Evolutionary conservation across 2,797 vertebrate genomes (phyloP).

Genomic region (Denticeps clupeoides): DNA sequence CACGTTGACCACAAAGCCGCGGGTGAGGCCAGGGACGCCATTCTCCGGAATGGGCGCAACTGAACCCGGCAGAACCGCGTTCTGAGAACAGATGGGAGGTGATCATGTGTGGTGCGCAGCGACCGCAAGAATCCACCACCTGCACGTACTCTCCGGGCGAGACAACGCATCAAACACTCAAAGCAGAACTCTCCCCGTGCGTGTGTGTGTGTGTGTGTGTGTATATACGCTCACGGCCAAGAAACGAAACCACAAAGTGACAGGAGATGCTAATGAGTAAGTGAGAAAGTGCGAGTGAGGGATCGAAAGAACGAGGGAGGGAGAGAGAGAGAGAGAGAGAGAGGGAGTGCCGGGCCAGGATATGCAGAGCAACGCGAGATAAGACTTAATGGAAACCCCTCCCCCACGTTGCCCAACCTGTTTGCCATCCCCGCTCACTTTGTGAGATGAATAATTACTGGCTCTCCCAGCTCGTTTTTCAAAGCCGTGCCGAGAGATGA

Average conservation of each 20-base stretch:
- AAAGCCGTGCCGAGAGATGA: conserved; percentile 3
- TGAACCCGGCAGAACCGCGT: no score
- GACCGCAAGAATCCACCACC: not conserved
- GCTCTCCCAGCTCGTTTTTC: conserved; percentile 18
- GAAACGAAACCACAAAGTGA: conserved; percentile 3
- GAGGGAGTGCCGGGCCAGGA: not conserved
- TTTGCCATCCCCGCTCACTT: conserved; percentile 16
- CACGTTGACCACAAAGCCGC: no score
- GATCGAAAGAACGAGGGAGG: not conserved
- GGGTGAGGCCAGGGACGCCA: no score
- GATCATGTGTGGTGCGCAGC: no score
- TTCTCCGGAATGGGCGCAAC: no score
- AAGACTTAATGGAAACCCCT: conserved; percentile 8
- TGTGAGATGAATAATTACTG: conserved; percentile 28
- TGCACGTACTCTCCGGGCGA: not conserved
- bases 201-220: not conserved
- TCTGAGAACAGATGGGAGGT: no score
- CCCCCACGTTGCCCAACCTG: conserved; percentile 9
- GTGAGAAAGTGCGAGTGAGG: conserved; percentile 7
- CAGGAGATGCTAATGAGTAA: conserved; percentile 1
- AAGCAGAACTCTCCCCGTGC: not conserved
- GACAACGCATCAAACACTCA: not conserved
- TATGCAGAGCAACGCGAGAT: conserved; percentile 6
- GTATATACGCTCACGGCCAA: not conserved
- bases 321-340: not conserved